Base-by-base conservation (phyloP, 2,797 vertebrate species). In the Luscinia megarhynchos region DNA sequence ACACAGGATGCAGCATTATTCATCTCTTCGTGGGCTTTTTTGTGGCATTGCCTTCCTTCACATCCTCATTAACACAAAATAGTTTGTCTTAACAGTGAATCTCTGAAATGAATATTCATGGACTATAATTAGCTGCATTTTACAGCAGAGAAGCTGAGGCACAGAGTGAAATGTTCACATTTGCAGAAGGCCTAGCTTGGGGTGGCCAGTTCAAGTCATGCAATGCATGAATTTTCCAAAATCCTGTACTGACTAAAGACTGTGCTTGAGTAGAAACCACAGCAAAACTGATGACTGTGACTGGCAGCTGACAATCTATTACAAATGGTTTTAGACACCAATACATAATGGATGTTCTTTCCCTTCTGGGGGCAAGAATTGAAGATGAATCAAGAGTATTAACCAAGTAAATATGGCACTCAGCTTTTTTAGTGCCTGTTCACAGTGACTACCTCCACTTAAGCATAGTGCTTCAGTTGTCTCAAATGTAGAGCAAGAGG, bases 51-150 rank as follows among this genome's bases (percentile, higher is more conserved):
- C 34, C 68, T 96, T 88, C 66, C 62, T 72, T 92, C 74, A 38
- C 84, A 53, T 69, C 43, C 67, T 82, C 36, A 68, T 93, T 79
- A 84, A 78, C 40, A 76, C 84, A 84, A 75, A 90, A 69, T 41
- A 58, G 38, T 75, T 94, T 81, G 46, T 70, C 69, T 90, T 87
- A 90, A 43, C 51, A 88, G n/a, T 15, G 43, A 32, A 12, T 66
- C n/a, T 78, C 66, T 76, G 27, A 93, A 84, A 79, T 69, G 6
- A 92, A 86, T 66, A 89, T 72, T 78, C 74, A 58, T 51, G 20
- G 22, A 0, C 58, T 86, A 78, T 40, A 92, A 54, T 72, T 84
- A 90, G 27, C 40, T 73, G 20, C 54, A 46, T 87, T 84, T 86
- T 70, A 62, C 24, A 88, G 23, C 46, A 88, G 34, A 78, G 73